These are phyloP conservation scores for Axinella damicornis DNA, from an alignment of 37 sponge, comb jelly and placozoan species.

Conservation along the genomic window DNA sequence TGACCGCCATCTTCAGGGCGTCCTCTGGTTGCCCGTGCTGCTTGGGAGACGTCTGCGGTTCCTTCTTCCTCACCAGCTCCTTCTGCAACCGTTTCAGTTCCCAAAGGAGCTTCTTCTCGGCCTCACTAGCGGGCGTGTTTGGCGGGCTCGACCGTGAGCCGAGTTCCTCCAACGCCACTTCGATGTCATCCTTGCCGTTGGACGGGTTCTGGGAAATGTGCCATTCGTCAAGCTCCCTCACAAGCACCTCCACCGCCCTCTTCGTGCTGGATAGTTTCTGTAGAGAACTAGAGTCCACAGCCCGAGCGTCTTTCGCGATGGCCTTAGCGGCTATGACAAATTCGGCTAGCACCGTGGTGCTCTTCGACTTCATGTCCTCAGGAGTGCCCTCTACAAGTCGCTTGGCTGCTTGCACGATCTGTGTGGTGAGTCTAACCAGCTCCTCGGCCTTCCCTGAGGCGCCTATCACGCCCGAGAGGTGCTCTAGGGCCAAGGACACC, in stretches of 20 bases:
- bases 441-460: slow-evolving; percentile 68
- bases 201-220: slow-evolving; percentile 11
- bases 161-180: slow-evolving; percentile 4
- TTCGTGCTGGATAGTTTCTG: slow-evolving; percentile 55
- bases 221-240: slow-evolving; percentile 66
- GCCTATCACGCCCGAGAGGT: slow-evolving; percentile 46
- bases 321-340: slow-evolving; percentile 68
- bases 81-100: slow-evolving; percentile 42
- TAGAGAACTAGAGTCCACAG: slow-evolving; percentile 55
- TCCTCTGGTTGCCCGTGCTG: slow-evolving; percentile 42
- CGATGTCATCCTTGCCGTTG: not conserved
- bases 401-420: slow-evolving; percentile 66
- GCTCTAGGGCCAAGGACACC: slow-evolving; percentile 34
- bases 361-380: slow-evolving; percentile 27
- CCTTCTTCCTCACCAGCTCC: slow-evolving; percentile 44
- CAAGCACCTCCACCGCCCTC: slow-evolving; percentile 59
- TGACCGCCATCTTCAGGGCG: slow-evolving; percentile 30
- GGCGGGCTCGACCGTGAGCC: not conserved
- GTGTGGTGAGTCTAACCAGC: slow-evolving; percentile 62
- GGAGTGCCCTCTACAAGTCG: slow-evolving; percentile 59
- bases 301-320: slow-evolving; percentile 72
- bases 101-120: slow-evolving; percentile 38
- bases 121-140: slow-evolving; percentile 13
- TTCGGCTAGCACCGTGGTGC: slow-evolving; percentile 54
- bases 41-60: slow-evolving; percentile 45